Evolutionary conservation across 1,140 invertebrate genomes (phyloP).

Genomic region (Bombus waltoni): DNA sequence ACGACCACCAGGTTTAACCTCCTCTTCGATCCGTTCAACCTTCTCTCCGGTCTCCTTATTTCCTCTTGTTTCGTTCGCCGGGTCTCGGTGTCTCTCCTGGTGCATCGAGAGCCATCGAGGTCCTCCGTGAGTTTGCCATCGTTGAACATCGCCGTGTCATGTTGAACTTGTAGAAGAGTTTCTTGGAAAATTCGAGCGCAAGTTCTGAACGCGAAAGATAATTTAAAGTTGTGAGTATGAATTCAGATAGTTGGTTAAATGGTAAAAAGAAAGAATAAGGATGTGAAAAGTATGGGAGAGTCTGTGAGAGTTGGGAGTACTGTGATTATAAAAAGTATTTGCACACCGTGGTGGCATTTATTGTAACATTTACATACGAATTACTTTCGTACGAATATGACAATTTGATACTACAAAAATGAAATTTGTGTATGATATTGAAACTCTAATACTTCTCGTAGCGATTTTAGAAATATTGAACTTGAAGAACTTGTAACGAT

Average conservation of each 20-base stretch:
- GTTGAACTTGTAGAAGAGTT: background rate
- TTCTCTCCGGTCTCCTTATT: conserved; percentile 39
- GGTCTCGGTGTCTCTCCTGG: background rate
- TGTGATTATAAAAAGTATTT: too few relatives aligned
- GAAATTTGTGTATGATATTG: too few relatives aligned
- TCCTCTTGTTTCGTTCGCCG: conserved; percentile 2
- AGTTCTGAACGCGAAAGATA: background rate
- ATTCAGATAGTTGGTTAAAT: background rate
- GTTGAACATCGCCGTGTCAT: background rate
- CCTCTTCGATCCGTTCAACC: conserved; percentile 54
- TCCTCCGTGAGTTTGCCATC: background rate
- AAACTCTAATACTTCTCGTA: too few relatives aligned
- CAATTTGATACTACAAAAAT: too few relatives aligned
- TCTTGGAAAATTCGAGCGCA: background rate
- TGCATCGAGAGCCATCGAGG: background rate
- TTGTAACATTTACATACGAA: too few relatives aligned
- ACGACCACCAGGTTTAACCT: conserved; percentile 57
- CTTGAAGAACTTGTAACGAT: too few relatives aligned
- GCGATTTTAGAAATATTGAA: too few relatives aligned
- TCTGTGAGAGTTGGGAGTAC: too few relatives aligned
- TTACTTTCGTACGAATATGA: too few relatives aligned
- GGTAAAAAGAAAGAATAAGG: background rate
- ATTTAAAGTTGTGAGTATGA: background rate
- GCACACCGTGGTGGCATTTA: too few relatives aligned
- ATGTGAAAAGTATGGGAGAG: too few relatives aligned